Evolutionary conservation across 2,113 vertebrate species (phyloP), one percentile per base, ranked within the genome.

Genomic region (Lathamus discolor): DNA sequence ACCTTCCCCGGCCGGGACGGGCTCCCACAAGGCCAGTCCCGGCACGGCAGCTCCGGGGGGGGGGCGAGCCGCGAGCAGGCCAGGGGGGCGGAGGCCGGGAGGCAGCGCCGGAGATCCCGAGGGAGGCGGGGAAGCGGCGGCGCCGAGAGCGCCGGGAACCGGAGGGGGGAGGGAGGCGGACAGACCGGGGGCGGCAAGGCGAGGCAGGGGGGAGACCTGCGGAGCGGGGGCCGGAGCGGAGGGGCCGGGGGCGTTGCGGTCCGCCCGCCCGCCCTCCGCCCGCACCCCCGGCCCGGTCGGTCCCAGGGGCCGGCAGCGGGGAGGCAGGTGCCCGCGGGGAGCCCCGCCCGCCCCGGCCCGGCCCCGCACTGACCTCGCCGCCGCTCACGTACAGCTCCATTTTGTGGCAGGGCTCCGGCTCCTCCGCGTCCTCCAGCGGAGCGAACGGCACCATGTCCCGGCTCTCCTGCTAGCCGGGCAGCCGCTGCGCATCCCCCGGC

Each of bases 361-460:
- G 46, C 66, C 83, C 52, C 55, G 9, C 86, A 95, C 96, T 95
- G 83, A 97, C 96, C 96, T 97, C 92, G 69, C 91, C 27, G 93
- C 98, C 97, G 88, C 98, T 97, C 96, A 97, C 98, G 96, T 98
- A 98, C 97, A 98, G 98, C 98, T 99, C 99, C 98, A 99, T 99
- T 98, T 98, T 98, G 98, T 98, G 97, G 98, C 98, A 98, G 96
- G 97, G 97, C 89, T 74, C 89, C 44, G 89, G 92, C 78, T 95
- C 77, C 86, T 95, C 94, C 85, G 77, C 86, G 97, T 98, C 97
- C 84, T 98, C 98, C 98, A 97, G 98, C 97, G 98, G 96, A 87
- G 97, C 95, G 90, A 98, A 98, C 95, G 98, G 98, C 98, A 99
- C 98, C 98, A 98, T 98, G 88, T 55, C 82, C 79, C 86, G 79